Evolutionary conservation across 2,888 invertebrate genomes (phyloP).

Genomic region (Himalopsyche japonica): DNA sequence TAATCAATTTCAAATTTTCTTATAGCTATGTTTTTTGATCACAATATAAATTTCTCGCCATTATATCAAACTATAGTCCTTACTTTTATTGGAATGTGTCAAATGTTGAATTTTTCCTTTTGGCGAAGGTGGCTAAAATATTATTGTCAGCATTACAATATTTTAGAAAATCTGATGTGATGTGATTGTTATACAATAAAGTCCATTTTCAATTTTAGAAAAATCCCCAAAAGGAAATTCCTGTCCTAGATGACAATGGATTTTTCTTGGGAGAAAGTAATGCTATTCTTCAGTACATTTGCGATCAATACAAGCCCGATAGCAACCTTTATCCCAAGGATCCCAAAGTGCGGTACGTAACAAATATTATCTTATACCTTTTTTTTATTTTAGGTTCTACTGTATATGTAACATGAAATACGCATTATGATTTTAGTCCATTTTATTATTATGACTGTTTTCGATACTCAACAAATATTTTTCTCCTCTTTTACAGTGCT

Average conservation of each 20-base stretch:
- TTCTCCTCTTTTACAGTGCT: constrained; percentile 55
- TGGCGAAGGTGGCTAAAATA: neutral
- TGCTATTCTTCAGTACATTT: constrained; percentile 71
- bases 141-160: neutral
- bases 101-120: no score
- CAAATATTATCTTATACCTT: neutral
- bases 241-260: constrained; percentile 78
- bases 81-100: no score
- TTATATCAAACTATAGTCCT: no score
- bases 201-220: constrained; percentile 51
- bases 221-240: constrained; percentile 80
- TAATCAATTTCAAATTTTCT: no score
- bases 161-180: neutral
- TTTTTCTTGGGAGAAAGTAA: constrained; percentile 77
- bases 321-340: constrained; percentile 73
- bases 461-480: neutral
- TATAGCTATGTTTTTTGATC: no score
- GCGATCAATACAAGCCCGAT: constrained; percentile 72
- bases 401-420: no score
- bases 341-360: constrained; percentile 55
- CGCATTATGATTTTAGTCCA: no score
- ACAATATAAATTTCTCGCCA: no score
- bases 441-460: no score
- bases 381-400: no score
- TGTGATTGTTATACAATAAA: neutral